Evolutionary conservation across 2,797 vertebrate genomes (phyloP).

Genomic region (Pantherophis alleghaniensis): DNA sequence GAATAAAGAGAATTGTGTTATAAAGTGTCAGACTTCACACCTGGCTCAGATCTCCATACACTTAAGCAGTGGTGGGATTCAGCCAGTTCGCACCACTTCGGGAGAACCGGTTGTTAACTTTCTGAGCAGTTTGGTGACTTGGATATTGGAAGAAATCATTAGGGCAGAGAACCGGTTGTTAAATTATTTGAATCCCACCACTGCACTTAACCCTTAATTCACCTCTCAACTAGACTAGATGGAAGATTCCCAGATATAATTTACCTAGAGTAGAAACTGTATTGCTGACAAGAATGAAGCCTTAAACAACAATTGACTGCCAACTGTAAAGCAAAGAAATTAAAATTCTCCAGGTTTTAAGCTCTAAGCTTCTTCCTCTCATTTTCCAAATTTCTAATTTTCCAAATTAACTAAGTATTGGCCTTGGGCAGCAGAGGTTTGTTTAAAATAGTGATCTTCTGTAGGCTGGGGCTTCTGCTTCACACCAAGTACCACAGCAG

Average conservation of each 20-base stretch:
- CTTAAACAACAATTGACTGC: background rate
- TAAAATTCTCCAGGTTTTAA: background rate
- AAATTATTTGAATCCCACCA: too few species aligned
- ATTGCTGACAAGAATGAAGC: background rate
- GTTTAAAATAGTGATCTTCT: background rate
- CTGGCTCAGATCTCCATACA: background rate
- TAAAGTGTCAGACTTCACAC: background rate
- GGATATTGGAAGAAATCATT: too few species aligned
- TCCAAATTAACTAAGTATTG: background rate
- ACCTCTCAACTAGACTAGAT: background rate
- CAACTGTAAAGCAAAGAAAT: background rate
- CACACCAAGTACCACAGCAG: background rate
- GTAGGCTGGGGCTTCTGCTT: background rate
- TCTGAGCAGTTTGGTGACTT: too few species aligned
- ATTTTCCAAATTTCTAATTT: background rate
- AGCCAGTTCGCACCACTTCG: too few species aligned
- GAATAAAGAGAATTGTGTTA: background rate
- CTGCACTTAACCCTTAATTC: background rate
- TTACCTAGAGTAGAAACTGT: background rate
- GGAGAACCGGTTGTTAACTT: too few species aligned
- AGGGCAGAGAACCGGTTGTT: too few species aligned
- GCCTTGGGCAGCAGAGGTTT: background rate
- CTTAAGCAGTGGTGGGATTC: background rate
- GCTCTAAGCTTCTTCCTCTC: background rate
- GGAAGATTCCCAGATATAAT: background rate